A percentile compares a stretch with the other conserved stretches of the same genome.
These are phyloP conservation scores for Saguinus imperator DNA, from an alignment of 2,113 vertebrate genomes.

Conservation along the genomic window DNA sequence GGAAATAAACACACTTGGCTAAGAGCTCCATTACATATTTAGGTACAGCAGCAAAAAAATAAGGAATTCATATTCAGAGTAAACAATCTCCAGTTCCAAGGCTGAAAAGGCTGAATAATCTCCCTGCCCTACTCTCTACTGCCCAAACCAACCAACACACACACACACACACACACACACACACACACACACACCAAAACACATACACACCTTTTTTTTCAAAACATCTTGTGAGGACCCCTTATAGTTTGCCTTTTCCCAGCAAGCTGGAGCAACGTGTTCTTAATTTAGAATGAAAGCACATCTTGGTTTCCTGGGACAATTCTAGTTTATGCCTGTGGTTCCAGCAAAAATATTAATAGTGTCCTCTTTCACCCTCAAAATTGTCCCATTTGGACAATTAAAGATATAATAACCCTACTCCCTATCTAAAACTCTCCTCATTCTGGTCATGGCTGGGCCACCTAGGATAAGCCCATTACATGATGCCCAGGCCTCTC, in stretches of 20 bases:
- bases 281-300: conserved; percentile 27
- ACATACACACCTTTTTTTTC: background rate
- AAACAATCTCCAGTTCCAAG: background rate
- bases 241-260: background rate
- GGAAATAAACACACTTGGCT: conserved; percentile 7
- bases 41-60: conserved; percentile 5
- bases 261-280: background rate
- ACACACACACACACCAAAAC: background rate
- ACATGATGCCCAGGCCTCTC: background rate
- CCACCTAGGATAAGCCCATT: background rate
- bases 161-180: background rate
- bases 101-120: background rate
- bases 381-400: conserved; percentile 20
- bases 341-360: conserved; percentile 2
- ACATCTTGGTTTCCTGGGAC: background rate
- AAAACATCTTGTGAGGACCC: conserved; percentile 3
- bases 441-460: background rate
- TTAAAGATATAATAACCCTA: conserved; percentile 21
- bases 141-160: background rate
- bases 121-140: background rate
- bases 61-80: conserved; percentile 31
- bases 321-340: conserved; percentile 13
- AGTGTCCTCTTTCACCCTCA: background rate
- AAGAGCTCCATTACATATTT: background rate
- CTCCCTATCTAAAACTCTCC: background rate